phyloP scores from a whole-genome alignment of 2,113 vertebrate species.

The Cromileptes altivelis region DNA sequence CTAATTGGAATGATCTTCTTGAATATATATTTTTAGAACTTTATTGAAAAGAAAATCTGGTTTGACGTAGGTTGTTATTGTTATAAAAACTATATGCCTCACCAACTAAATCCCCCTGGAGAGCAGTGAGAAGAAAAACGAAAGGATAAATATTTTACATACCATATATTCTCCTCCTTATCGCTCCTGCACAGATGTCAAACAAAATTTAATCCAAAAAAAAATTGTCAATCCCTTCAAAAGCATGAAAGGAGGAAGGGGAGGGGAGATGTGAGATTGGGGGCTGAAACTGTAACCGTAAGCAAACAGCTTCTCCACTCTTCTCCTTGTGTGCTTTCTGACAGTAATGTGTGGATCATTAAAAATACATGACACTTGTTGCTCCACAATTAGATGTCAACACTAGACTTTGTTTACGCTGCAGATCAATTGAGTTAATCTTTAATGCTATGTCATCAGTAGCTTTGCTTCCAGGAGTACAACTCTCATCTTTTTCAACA shows the following conservation, averaged over 20 bases:
- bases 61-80: constrained; percentile 39
- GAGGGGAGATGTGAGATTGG: constrained; percentile 55
- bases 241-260: constrained; percentile 46
- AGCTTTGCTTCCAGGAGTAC: constrained; percentile 53
- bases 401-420: constrained; percentile 49
- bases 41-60: constrained; percentile 15
- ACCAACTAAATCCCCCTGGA: constrained; percentile 59
- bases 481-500: constrained; percentile 42
- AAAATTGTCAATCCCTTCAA: constrained; percentile 73
- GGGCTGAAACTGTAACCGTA: constrained; percentile 49
- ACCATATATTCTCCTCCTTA: constrained; percentile 68
- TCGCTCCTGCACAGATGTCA: constrained; percentile 78
- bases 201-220: constrained; percentile 77
- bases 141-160: constrained; percentile 77
- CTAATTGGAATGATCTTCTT: constrained; percentile 18
- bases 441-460: constrained; percentile 54
- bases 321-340: constrained; percentile 31
- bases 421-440: constrained; percentile 53
- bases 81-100: constrained; percentile 40
- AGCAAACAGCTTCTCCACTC: constrained; percentile 51
- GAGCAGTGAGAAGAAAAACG: constrained; percentile 60
- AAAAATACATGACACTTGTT: constrained; percentile 67
- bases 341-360: constrained; percentile 53
- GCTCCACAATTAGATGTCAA: constrained; percentile 51
- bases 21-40: constrained; percentile 26